Evolutionary conservation across 1,140 invertebrate genomes (phyloP), one percentile per base, ranked within the genome.

Genomic region (Pseudomyrmex sp.): DNA sequence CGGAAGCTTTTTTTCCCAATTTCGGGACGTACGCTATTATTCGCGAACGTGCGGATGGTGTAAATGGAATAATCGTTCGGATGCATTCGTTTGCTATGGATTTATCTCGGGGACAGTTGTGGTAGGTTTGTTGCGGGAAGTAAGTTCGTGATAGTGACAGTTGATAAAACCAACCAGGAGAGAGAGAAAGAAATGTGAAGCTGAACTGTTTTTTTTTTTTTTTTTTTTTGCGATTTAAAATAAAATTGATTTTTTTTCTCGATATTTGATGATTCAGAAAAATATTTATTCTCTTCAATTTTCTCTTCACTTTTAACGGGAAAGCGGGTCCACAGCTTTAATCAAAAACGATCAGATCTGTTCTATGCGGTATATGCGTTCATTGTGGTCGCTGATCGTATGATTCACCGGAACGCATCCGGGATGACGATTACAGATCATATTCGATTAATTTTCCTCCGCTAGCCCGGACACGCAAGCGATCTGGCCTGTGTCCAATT

Each of bases 351-450:
- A 56, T 48, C 52, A 44, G 48, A 15, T 23, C 44, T 18, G 12
- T 26, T 70, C 54, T 72, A 70, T 70, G 59, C 0, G 4, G 35
- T 59, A 80, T 70, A 80, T n/a, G 72, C 52, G 10, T 23, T 70
- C 13, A 23, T 35, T 58, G 35, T 46, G 44, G 26, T 56, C 46
- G 26, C 54, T 59, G 44, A 26, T 70, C 23, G 52, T 46, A 59
- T 72, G 76, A 80, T 72, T 80, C 76, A 72, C 54, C 26, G 35
- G 44, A 79, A 70, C 66, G 66, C 50, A 80, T 80, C 76, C 66
- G 76, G 65, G 44, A 61, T 70, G 54, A 80, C 59, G 20, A n/a
- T 44, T 70, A 70, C 58, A 79, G 76, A 70, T 80, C 54, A 59
- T 20, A 59, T 72, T 80, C 68, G 76, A 80, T 72, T 61, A 80